These are phyloP conservation scores for Pelecanoides urinatrix DNA, from an alignment of 2,113 vertebrate species.

Conservation along the genomic window DNA sequence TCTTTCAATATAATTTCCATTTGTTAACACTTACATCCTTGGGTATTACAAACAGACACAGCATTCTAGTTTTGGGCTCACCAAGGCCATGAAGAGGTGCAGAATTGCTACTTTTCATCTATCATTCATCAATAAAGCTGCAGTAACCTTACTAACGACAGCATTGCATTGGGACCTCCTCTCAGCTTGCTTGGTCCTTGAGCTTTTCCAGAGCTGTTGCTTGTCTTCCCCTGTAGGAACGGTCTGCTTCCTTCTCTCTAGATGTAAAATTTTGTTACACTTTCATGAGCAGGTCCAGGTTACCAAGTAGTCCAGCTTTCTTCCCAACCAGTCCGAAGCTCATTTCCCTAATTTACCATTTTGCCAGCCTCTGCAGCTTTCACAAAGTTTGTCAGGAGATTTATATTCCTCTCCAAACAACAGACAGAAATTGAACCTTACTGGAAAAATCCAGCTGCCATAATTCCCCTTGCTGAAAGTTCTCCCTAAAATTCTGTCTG, in stretches of 20 bases:
- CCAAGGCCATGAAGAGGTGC: background rate
- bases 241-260: background rate
- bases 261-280: rapidly evolving
- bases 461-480: background rate
- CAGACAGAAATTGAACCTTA: background rate
- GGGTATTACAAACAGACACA: background rate
- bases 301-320: background rate
- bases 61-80: background rate
- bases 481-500: background rate
- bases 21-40: background rate
- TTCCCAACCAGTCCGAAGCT: background rate
- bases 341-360: background rate
- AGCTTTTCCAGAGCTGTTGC: background rate
- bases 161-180: background rate
- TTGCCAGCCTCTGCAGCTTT: background rate
- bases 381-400: background rate
- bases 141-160: background rate
- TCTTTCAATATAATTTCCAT: background rate
- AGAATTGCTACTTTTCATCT: background rate
- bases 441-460: too few relatives aligned
- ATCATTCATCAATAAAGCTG: background rate
- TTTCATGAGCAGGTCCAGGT: background rate
- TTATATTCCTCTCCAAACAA: background rate
- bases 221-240: background rate
- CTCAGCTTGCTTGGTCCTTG: background rate